Conservation (phyloP, 2,888 invertebrate genomes). For the Brachyptera risi region DNA sequence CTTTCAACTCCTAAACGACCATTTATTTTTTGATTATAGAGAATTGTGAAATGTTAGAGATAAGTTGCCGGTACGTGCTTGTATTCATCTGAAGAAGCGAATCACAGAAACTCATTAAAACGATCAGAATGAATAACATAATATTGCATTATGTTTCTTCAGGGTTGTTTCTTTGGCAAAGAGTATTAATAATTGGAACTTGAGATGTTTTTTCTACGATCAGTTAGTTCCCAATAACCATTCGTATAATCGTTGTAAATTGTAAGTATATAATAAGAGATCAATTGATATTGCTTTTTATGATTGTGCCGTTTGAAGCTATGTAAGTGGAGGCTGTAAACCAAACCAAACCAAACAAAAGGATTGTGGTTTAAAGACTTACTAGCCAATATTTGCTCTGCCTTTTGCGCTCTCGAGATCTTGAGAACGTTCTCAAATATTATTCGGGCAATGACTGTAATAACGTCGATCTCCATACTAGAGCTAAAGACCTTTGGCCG, state of each 20-base stretch:
- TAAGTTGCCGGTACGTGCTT: not conserved
- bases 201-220: not conserved
- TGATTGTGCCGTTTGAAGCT: slow-evolving; percentile 10
- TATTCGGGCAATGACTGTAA: no score
- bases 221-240: slow-evolving; percentile 1
- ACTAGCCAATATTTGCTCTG: slow-evolving; percentile 1
- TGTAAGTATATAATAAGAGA: no score
- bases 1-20: not conserved
- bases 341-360: not conserved
- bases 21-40: no score
- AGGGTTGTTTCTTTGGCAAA: not conserved
- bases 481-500: no score
- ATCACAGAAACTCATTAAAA: not conserved
- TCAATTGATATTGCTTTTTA: slow-evolving; percentile 13
- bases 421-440: no score
- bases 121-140: not conserved
- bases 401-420: not conserved
- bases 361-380: not conserved
- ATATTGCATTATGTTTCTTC: not conserved
- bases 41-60: not conserved
- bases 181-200: not conserved
- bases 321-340: slow-evolving; percentile 15
- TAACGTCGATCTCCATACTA: no score
- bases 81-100: not conserved
- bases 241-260: not conserved